A percentile compares a stretch with the other conserved stretches of the same genome.
These are phyloP conservation scores for Incurvaria masculella DNA, from an alignment of 2,888 invertebrate species.

Conservation along the genomic window DNA sequence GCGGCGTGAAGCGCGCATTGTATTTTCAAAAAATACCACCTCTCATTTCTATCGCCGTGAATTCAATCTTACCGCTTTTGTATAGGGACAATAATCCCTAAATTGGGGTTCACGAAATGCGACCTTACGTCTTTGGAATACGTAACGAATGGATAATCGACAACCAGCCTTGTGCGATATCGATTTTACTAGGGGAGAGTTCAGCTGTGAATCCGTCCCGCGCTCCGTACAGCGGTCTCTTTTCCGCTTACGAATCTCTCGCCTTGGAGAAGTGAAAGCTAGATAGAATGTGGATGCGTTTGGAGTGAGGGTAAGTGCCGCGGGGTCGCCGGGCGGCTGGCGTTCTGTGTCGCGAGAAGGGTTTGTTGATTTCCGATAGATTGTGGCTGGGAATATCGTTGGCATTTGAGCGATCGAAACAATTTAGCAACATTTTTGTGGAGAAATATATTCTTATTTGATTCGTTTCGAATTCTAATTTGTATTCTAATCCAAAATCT, in stretches of 20 bases:
- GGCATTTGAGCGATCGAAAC: too few species aligned
- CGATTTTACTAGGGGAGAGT: slow-evolving; percentile 48
- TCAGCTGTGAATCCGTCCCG: slow-evolving; percentile 18
- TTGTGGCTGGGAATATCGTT: background rate
- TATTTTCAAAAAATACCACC: background rate
- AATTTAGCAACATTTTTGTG: too few species aligned
- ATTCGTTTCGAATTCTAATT: too few species aligned
- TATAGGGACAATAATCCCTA: background rate
- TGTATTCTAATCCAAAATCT: too few species aligned
- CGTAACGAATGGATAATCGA: slow-evolving; percentile 45
- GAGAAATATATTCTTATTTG: too few species aligned
- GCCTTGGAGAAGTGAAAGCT: slow-evolving; percentile 23
- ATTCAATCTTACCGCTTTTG: background rate
- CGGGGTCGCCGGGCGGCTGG: slow-evolving; percentile 40
- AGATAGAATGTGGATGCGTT: slow-evolving; percentile 11
- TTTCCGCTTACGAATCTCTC: slow-evolving; percentile 16
- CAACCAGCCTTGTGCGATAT: slow-evolving; percentile 58
- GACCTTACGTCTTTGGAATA: background rate
- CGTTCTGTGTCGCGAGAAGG: slow-evolving; percentile 25
- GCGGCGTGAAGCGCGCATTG: background rate
- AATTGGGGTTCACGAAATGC: background rate
- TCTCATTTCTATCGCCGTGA: too few species aligned
- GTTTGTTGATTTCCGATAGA: slow-evolving; percentile 43
- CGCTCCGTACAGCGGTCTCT: slow-evolving; percentile 20
- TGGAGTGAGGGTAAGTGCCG: slow-evolving; percentile 26